A percentile compares a stretch with the other conserved stretches of the same genome.
Evolutionary conservation across 1,140 invertebrate species (phyloP).

Genomic region (Halesus radiatus): DNA sequence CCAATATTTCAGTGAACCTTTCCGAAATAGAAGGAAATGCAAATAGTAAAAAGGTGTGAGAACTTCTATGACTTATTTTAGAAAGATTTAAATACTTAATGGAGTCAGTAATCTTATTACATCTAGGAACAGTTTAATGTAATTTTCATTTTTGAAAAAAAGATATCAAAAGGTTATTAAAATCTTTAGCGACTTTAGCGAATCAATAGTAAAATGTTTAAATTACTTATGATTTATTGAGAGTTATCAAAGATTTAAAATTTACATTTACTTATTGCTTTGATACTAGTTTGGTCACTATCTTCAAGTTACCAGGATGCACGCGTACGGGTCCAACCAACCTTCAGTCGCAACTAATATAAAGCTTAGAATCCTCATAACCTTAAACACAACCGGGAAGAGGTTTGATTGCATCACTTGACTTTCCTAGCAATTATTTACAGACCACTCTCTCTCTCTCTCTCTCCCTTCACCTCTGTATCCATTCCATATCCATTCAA

Average conservation of each 20-base stretch:
- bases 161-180: constrained; percentile 37
- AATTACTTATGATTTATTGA: constrained; percentile 30
- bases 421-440: too few relatives aligned
- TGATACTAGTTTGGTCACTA: constrained; percentile 50
- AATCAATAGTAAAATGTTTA: constrained; percentile 23
- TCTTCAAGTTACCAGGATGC: constrained; percentile 12
- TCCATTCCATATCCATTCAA: too few relatives aligned
- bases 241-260: constrained; percentile 20
- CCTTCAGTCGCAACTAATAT: background rate
- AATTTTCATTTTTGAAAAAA: constrained; percentile 40
- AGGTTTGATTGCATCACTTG: too few relatives aligned
- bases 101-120: constrained; percentile 20
- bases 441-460: too few relatives aligned
- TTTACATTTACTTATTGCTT: constrained; percentile 52
- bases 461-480: too few relatives aligned
- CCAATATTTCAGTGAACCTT: too few relatives aligned
- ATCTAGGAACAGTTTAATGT: constrained; percentile 26
- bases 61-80: background rate
- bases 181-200: constrained; percentile 25
- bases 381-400: too few relatives aligned
- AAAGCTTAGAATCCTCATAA: too few relatives aligned
- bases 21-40: too few relatives aligned
- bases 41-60: too few relatives aligned
- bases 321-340: constrained; percentile 15
- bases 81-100: constrained; percentile 3